Percentiles rank a stretch among this genome's conserved stretches.
Conservation (phyloP, 1,140 invertebrate species). For the Achatina immaculata region DNA sequence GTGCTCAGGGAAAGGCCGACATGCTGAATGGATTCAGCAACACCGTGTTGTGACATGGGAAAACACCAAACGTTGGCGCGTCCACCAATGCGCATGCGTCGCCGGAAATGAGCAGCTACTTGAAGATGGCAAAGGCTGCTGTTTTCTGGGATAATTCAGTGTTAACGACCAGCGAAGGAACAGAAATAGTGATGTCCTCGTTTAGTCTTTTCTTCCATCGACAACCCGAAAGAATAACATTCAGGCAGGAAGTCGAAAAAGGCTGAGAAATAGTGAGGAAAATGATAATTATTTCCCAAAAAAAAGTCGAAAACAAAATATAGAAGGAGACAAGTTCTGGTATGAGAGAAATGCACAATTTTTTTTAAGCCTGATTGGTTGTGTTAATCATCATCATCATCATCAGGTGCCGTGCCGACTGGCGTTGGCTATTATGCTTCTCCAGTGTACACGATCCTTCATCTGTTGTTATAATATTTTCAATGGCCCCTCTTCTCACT, state of each 20-base stretch:
- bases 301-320: no score
- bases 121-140: not conserved
- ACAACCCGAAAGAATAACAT: not conserved
- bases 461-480: no score
- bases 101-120: slow-evolving; percentile 3
- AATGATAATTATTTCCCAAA: not conserved
- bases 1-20: not conserved
- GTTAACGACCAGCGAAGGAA: not conserved
- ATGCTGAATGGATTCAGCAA: not conserved
- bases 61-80: not conserved
- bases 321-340: no score
- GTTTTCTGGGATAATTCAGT: not conserved
- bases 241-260: not conserved
- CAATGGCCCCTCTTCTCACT: no score
- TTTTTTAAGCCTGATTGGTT: no score
- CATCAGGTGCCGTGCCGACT: no score
- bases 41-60: not conserved
- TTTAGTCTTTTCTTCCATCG: not conserved
- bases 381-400: no score
- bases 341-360: no score
- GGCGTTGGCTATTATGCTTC: no score
- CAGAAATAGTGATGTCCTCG: not conserved
- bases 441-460: no score
- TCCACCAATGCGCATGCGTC: not conserved
- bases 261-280: not conserved